Evolutionary conservation across 1,140 invertebrate species (phyloP).

Genomic region (Drosophila pallidifrons): DNA sequence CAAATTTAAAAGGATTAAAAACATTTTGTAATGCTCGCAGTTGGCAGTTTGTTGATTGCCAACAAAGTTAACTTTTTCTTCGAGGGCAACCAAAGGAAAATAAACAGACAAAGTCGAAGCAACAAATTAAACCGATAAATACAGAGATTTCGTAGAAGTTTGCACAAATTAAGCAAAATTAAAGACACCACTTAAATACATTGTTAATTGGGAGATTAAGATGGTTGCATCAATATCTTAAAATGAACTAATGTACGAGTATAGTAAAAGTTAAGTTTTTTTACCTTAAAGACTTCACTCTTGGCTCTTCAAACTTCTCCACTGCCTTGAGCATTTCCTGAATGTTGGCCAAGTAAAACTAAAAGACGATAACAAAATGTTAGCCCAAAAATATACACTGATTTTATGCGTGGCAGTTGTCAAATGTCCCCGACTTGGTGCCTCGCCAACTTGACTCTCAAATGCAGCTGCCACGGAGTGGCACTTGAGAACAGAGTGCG

Average conservation of each 20-base stretch:
- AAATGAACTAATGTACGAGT: neutral
- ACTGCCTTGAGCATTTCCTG: constrained; percentile 22
- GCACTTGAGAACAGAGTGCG: constrained; percentile 65
- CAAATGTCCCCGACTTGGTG: constrained; percentile 46
- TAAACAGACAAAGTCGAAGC: constrained; percentile 14
- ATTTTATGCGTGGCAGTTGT: constrained; percentile 60
- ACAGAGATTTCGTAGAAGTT: constrained; percentile 16
- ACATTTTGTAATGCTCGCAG: constrained; percentile 54
- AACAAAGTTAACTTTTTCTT: constrained; percentile 28
- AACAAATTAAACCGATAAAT: constrained; percentile 66
- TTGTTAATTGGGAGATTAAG: neutral
- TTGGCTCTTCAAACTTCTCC: neutral
- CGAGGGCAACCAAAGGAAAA: constrained; percentile 1
- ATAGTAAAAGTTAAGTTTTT: neutral
- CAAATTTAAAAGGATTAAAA: constrained; percentile 80
- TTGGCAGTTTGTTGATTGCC: constrained; percentile 49
- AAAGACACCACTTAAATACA: neutral
- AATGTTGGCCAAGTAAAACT: constrained; percentile 65
- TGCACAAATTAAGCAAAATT: neutral
- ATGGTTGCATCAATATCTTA: neutral
- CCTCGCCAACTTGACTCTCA: constrained; percentile 70
- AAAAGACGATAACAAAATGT: constrained; percentile 57
- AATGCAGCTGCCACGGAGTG: constrained; percentile 71
- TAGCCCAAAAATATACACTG: constrained; percentile 47
- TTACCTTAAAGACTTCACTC: neutral